Evolutionary conservation across 2,888 invertebrate species (phyloP).

Genomic region (Nemurella pictetii): DNA sequence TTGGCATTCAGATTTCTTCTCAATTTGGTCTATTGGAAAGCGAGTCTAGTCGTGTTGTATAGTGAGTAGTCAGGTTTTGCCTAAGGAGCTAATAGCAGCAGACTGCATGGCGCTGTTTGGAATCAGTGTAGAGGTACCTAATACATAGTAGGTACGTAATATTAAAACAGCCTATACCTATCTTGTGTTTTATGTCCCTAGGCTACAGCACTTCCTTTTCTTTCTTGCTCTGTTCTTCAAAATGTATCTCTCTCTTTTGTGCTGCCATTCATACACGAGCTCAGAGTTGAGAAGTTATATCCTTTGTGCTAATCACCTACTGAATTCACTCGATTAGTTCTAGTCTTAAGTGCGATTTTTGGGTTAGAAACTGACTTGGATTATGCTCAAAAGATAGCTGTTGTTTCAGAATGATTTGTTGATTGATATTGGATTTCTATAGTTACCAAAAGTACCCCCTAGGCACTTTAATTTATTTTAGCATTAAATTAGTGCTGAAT

Average conservation of each 20-base stretch:
- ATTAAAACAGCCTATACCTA: not conserved
- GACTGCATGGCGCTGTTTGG: constrained; percentile 7
- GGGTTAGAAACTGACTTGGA: not conserved
- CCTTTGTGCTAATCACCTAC: not conserved
- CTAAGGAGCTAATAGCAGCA: not conserved
- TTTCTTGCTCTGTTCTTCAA: not conserved
- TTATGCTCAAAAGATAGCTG: not conserved
- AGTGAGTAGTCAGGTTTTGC: constrained; percentile 17
- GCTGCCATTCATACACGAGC: not conserved
- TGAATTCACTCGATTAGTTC: not conserved
- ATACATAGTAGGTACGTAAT: too few relatives aligned
- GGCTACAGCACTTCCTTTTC: constrained; percentile 6
- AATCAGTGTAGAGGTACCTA: too few relatives aligned
- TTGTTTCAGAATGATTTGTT: not conserved
- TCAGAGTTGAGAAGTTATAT: not conserved
- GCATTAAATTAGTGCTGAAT: too few relatives aligned
- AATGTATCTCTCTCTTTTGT: not conserved
- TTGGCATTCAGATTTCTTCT: not conserved
- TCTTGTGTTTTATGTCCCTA: not conserved
- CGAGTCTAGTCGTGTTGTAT: not conserved
- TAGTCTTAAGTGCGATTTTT: not conserved
- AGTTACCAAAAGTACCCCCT: too few relatives aligned
- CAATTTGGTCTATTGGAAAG: not conserved
- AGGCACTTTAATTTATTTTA: too few relatives aligned
- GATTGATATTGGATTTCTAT: too few relatives aligned